A percentile compares a stretch with the other conserved stretches of the same genome.
Evolutionary conservation across 1,140 invertebrate genomes (phyloP).

Genomic region (Drosophila elegans): DNA sequence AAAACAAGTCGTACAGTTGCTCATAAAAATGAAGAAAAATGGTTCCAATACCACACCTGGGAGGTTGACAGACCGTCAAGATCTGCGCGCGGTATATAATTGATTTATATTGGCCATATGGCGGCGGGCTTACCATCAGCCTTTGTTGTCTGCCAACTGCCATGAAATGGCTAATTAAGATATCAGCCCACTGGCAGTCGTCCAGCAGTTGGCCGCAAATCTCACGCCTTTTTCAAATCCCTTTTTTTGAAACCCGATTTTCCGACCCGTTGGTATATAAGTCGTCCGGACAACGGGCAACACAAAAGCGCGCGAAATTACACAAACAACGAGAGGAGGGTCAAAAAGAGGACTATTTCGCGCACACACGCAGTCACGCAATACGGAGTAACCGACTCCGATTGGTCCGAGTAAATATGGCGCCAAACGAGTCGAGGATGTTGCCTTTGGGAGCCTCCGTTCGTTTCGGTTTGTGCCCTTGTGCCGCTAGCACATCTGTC

Average conservation of each 20-base stretch:
- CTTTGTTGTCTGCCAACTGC: conserved; percentile 69
- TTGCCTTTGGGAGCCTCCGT: conserved; percentile 28
- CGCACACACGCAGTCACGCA: conserved; percentile 31
- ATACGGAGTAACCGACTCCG: conserved; percentile 23
- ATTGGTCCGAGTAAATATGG: conserved; percentile 68
- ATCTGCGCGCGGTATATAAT: conserved; percentile 37
- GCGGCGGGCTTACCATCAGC: conserved; percentile 48
- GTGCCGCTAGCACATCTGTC: conserved; percentile 46
- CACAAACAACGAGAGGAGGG: conserved; percentile 43
- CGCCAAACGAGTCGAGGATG: conserved; percentile 64
- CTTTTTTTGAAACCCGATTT: conserved; percentile 16
- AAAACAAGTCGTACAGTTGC: conserved; percentile 36
- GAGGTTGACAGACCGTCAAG: conserved; percentile 8
- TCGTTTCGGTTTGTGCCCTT: conserved; percentile 13
- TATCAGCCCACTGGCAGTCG: conserved; percentile 55
- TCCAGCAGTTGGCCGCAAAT: conserved; percentile 71
- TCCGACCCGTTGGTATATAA: conserved; percentile 35
- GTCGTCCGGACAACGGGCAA: conserved; percentile 45
- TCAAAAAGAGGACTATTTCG: conserved; percentile 17
- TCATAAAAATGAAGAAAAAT: conserved; percentile 31
- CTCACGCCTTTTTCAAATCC: conserved; percentile 50
- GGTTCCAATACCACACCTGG: conserved; percentile 37
- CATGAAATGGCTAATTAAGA: conserved; percentile 76
- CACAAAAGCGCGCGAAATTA: conserved; percentile 78
- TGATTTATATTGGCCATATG: conserved; percentile 55